These are phyloP conservation scores for Euphonia xanthogaster DNA, from an alignment of 2,797 vertebrate genomes.

Conservation along the genomic window DNA sequence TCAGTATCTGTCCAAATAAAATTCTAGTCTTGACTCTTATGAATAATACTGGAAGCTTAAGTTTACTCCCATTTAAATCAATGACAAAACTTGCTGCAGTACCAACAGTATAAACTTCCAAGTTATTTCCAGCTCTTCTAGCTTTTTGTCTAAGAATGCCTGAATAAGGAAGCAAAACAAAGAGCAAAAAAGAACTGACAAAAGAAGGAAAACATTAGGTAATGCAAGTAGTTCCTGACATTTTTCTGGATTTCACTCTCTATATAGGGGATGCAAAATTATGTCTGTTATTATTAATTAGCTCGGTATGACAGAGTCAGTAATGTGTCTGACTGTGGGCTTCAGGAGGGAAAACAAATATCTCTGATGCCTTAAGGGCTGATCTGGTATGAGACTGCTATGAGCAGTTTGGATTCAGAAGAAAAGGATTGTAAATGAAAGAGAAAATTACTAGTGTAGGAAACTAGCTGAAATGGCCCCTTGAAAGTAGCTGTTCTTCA, in stretches of 20 bases:
- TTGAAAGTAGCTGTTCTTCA: not conserved
- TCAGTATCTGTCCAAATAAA: not conserved
- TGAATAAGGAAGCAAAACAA: not conserved
- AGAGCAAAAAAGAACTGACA: not conserved
- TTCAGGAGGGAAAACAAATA: conserved; percentile 72
- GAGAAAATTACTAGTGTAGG: conserved; percentile 70
- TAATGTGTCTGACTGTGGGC: conserved; percentile 50
- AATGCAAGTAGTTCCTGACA: conserved; percentile 11
- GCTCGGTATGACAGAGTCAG: conserved; percentile 55
- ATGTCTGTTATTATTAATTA: conserved; percentile 73
- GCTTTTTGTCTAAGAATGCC: not conserved
- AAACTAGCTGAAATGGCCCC: conserved; percentile 31
- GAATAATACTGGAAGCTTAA: not conserved
- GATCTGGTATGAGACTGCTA: conserved; percentile 73
- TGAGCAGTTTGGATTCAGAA: conserved; percentile 80
- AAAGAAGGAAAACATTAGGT: not conserved
- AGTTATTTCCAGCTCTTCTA: not conserved
- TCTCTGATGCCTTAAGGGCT: conserved; percentile 75
- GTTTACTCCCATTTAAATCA: not conserved
- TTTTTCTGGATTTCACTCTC: conserved; percentile 66
- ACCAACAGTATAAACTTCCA: not conserved
- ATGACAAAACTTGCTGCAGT: not conserved
- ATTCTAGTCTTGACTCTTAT: not conserved
- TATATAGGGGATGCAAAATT: conserved; percentile 52
- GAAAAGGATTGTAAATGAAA: conserved; percentile 66